phyloP scores from a whole-genome alignment of 2,888 invertebrate genomes.

The Spisula subtruncata region DNA sequence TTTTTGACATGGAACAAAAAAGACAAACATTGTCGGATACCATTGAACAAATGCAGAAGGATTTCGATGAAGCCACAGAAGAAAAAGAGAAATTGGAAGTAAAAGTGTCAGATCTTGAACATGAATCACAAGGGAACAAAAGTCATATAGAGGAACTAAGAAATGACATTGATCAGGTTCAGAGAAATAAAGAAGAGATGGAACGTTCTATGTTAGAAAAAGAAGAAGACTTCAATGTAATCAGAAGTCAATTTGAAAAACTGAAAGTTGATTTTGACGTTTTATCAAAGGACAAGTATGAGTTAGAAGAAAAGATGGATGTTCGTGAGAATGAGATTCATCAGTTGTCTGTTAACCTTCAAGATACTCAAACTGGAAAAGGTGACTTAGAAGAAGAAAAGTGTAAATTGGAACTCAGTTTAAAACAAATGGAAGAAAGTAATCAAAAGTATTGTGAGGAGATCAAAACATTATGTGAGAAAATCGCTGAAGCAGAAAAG shows the following conservation, averaged over 20 bases:
- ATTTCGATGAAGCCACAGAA: constrained; percentile 61
- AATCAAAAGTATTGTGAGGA: constrained; percentile 26
- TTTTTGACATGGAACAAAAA: constrained; percentile 68
- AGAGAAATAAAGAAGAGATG: constrained; percentile 52
- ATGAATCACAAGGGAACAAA: constrained; percentile 51
- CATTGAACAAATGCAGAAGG: constrained; percentile 63
- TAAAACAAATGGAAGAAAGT: constrained; percentile 29
- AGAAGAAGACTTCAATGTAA: constrained; percentile 45
- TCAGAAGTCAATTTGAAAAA: constrained; percentile 47
- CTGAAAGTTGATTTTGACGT: constrained; percentile 58
- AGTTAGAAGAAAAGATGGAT: constrained; percentile 63
- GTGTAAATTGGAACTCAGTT: constrained; percentile 22
- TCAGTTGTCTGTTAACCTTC: constrained; percentile 34
- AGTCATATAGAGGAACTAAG: constrained; percentile 50
- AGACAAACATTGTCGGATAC: constrained; percentile 44
- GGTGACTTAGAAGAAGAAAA: constrained; percentile 35
- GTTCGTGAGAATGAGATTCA: constrained; percentile 57
- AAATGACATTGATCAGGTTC: constrained; percentile 38
- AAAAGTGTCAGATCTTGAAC: constrained; percentile 55
- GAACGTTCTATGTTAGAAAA: constrained; percentile 38
- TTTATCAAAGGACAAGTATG: constrained; percentile 64
- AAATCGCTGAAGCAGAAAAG: constrained; percentile 21
- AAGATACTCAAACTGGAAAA: constrained; percentile 22
- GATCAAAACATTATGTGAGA: constrained; percentile 14
- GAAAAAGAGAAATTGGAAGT: constrained; percentile 64